Conservation (phyloP, 2,797 vertebrate species). For the Bufotes viridis region DNA sequence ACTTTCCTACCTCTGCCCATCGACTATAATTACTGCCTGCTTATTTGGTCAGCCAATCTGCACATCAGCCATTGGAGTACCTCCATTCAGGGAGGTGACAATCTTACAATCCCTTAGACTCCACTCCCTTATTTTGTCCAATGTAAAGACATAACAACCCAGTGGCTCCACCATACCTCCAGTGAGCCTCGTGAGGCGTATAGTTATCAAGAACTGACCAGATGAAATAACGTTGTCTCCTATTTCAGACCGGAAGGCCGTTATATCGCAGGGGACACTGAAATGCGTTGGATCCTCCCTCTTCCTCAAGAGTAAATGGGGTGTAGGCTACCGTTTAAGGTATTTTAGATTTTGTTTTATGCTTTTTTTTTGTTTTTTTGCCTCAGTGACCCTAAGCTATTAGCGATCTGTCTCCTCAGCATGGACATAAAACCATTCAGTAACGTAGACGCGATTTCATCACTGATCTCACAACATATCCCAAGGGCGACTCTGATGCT, state of each 20-base stretch:
- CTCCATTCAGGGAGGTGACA: too few relatives aligned
- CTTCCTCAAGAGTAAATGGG: constrained; percentile 95
- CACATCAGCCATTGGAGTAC: too few relatives aligned
- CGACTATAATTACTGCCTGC: too few relatives aligned
- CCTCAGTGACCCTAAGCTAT: background rate
- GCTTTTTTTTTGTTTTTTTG: background rate
- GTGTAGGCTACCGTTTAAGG: constrained; percentile 95
- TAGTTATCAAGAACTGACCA: too few relatives aligned
- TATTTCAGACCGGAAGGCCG: constrained; percentile 88
- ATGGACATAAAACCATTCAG: constrained; percentile 86
- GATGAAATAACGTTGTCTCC: background rate
- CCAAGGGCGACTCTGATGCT: constrained; percentile 83
- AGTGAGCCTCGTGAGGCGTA: too few relatives aligned
- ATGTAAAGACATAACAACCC: too few relatives aligned
- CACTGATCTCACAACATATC: constrained; percentile 84
- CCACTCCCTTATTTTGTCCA: too few relatives aligned
- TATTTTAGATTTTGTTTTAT: constrained; percentile 55
- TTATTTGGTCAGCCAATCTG: too few relatives aligned
- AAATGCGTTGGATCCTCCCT: constrained; percentile 95
- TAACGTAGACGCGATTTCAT: constrained; percentile 77
- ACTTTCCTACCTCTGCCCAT: too few relatives aligned
- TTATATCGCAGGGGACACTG: constrained; percentile 93
- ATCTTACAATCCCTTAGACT: too few relatives aligned
- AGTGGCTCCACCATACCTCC: too few relatives aligned
- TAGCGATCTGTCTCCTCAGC: constrained; percentile 68